Base-by-base conservation (phyloP, 2,888 invertebrate species). In the Calephelis perditalis region DNA sequence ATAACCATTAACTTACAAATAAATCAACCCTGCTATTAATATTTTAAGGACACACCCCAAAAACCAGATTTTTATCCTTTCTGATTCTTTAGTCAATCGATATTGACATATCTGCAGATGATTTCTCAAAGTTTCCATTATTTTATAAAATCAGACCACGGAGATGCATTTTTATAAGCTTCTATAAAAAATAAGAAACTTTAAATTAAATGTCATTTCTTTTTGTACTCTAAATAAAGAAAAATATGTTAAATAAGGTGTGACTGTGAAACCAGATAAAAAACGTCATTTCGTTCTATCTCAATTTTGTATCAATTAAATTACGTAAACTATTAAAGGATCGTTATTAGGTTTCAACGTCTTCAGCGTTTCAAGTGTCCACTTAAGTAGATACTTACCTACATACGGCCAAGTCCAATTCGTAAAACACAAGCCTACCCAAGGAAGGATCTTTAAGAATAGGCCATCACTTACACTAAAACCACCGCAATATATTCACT, bases 311-410 rank as follows among this genome's bases (percentile, higher is more conserved):
- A 40, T 4, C 12, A 35, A 6, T 52, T 26, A 2, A 2, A 6
- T 52, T 52, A 1, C 9, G 35, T 35, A 35, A 35, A 52, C 15
- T 26, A 49, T 7, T 15, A 9, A 15, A 52, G 52, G 9, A 52
- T 52, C 26, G 11, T 35, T 35, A 9, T 11, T 52, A 2, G 11
- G 26, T 52, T 52, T 52, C 35, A 52, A 52, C 52, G 11, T 52
- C 11, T 52, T 52, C 52, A 52, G 11, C 26, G 8, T 26, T 44
- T 44, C 12, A 63, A 65, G 62, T 37, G 63, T 26, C 60, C 58
- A 63, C 65, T 64, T 59, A 49, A 67, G 67, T 64, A 63, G 63
- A 57, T 64, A 64, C 67, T 67, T 64, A 67, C 65, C 67, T 67
- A 64, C 60, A 65, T 65, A 63, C 63, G 61, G 62, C 46, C 57